Conservation (phyloP, 2,113 vertebrate species). For the Regulus satrapa region DNA sequence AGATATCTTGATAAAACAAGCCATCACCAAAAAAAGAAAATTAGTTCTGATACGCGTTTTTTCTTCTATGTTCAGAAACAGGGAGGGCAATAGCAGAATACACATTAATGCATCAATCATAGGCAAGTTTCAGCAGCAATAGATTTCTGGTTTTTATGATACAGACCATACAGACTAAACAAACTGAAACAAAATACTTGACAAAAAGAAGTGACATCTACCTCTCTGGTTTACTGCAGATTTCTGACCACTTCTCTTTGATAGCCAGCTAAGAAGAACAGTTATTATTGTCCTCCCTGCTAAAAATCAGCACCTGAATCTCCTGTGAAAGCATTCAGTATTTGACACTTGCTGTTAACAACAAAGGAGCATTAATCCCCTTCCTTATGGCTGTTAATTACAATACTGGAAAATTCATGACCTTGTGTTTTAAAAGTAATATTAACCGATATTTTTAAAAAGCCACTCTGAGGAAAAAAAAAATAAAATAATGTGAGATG, state of each 20-base stretch:
- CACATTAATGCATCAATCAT: not conserved
- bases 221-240: not conserved
- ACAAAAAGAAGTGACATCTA: not conserved
- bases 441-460: not conserved
- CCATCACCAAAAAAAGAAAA: conserved; percentile 9
- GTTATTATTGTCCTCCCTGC: not conserved
- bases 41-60: not conserved
- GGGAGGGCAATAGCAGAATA: not conserved
- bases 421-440: not conserved
- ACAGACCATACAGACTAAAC: conserved; percentile 24
- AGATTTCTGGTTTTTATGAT: not conserved
- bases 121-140: conserved; percentile 2
- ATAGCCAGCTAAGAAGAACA: not conserved
- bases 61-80: not conserved
- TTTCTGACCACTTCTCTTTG: conserved; percentile 21
- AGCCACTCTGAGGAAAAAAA: not conserved
- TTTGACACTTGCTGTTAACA: not conserved
- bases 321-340: not conserved
- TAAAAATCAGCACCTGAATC: not conserved
- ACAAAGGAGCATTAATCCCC: not conserved
- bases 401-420: not conserved
- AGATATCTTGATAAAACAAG: not conserved
- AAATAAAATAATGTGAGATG: too few relatives aligned
- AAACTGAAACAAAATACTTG: not conserved
- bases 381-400: not conserved